Conservation (phyloP, 1,140 invertebrate species). For the Eupeodes corollae region DNA sequence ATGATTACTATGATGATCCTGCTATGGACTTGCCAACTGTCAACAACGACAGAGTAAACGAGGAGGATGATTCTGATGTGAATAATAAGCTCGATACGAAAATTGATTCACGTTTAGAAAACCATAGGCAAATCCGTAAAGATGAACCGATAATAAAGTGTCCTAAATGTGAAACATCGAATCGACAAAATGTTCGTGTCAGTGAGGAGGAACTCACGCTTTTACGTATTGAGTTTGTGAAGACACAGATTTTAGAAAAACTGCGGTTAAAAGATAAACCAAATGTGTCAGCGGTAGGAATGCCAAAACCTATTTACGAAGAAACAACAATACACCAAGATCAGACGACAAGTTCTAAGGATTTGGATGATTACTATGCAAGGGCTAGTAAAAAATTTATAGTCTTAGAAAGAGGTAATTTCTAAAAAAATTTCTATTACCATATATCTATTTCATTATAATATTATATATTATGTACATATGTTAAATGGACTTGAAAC, state of each 20-base stretch:
- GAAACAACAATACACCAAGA: conserved; percentile 53
- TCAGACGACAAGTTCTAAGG: conserved; percentile 35
- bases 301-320: conserved; percentile 58
- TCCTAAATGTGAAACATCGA: conserved; percentile 30
- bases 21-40: background rate
- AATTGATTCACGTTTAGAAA: no score
- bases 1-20: background rate
- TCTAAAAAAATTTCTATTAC: background rate
- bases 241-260: conserved; percentile 69
- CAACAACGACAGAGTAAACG: conserved; percentile 1
- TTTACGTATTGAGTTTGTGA: conserved; percentile 63
- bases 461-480: no score
- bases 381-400: conserved; percentile 68
- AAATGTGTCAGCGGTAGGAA: conserved; percentile 44
- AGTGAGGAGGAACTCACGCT: conserved; percentile 42
- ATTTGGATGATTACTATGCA: conserved; percentile 61
- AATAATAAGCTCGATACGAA: no score
- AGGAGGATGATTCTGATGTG: background rate
- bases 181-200: conserved; percentile 28
- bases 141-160: conserved; percentile 11
- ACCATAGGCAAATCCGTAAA: background rate
- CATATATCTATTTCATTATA: no score
- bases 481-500: no score
- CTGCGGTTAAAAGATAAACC: conserved; percentile 61
- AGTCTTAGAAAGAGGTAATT: conserved; percentile 59